Evolutionary conservation across 2,888 invertebrate genomes (phyloP).

Genomic region (Galerucella pusilla): DNA sequence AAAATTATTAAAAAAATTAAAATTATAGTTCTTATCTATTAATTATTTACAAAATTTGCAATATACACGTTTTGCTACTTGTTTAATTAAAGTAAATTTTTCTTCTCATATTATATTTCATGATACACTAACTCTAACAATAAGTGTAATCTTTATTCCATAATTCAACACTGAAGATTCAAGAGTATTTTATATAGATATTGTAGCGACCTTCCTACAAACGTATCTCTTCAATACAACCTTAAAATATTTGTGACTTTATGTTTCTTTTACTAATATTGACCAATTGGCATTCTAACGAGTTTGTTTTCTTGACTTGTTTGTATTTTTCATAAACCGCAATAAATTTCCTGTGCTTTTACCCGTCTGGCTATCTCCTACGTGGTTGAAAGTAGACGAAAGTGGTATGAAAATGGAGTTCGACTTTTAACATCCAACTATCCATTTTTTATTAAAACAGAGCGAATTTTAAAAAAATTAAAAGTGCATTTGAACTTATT

Average conservation of each 20-base stretch:
- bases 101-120: slow-evolving; percentile 44
- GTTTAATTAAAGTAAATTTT: slow-evolving; percentile 49
- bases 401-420: too few relatives aligned
- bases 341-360: too few relatives aligned
- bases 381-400: too few relatives aligned
- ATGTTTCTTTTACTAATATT: not conserved
- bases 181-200: slow-evolving; percentile 41
- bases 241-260: slow-evolving; percentile 12
- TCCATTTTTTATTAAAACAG: too few relatives aligned
- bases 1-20: slow-evolving; percentile 58
- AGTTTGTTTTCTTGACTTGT: not conserved
- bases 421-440: too few relatives aligned
- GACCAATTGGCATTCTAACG: not conserved
- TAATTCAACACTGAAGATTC: slow-evolving; percentile 47
- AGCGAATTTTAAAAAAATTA: too few relatives aligned
- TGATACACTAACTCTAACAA: slow-evolving; percentile 49
- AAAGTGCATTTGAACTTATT: too few relatives aligned
- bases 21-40: slow-evolving; percentile 53
- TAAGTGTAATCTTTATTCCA: slow-evolving; percentile 46
- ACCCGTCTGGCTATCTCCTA: too few relatives aligned
- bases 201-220: slow-evolving; percentile 18
- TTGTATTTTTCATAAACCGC: not conserved
- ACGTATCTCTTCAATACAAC: slow-evolving; percentile 34
- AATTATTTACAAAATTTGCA: slow-evolving; percentile 54
- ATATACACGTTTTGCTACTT: slow-evolving; percentile 51